Base-by-base conservation (phyloP, 2,113 vertebrate genomes). In the Merops nubicus region DNA sequence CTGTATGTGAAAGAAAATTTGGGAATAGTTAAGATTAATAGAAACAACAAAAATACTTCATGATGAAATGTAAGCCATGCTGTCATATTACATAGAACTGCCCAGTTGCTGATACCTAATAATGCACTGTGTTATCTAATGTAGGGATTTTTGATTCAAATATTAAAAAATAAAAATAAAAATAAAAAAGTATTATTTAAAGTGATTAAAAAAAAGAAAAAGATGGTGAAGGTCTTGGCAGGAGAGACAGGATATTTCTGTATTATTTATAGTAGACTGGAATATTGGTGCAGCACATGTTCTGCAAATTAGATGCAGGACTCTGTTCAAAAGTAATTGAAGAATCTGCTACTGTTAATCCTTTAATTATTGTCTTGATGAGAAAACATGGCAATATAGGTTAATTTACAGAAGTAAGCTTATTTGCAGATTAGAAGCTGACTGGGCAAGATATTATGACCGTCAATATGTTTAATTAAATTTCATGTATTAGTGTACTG, bases 361-460 rank as follows among this genome's bases (percentile, higher is more conserved):
- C 15, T 95, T 93, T 88, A 84, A 77, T 88, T 85, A 83, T 50
- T 80, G n/a, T 72, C 82, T 89, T 84, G 34, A 47, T 80, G 67
- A 70, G 48, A 67, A 88, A 83, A 80, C 11, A 77, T 10, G 76
- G 8, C 4, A 47, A 45, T 64, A 59, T 7, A 67, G 20, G 8
- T 72, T 91, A 84, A 84, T 83, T 74, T 47, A 74, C 6, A 48
- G 31, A 34, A 63, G 48, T n/a, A 93, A 89, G 19, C 22, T 62
- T 76, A 38, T 64, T 48, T 90, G 50, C 10, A 87, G 25, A 60
- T 22, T 54, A 64, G 40, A 63, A 73, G 5, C 13, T 95, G n/a
- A 85, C 42, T 47, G 77, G 33, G 8, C 53, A 77, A 16, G 56
- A 85, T 15, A 54, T n/a, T 69, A 53, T n/a, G 74, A 36, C 9